Evolutionary conservation across 2,113 vertebrate genomes (phyloP).

Genomic region (Hippocampus guttulatus): DNA sequence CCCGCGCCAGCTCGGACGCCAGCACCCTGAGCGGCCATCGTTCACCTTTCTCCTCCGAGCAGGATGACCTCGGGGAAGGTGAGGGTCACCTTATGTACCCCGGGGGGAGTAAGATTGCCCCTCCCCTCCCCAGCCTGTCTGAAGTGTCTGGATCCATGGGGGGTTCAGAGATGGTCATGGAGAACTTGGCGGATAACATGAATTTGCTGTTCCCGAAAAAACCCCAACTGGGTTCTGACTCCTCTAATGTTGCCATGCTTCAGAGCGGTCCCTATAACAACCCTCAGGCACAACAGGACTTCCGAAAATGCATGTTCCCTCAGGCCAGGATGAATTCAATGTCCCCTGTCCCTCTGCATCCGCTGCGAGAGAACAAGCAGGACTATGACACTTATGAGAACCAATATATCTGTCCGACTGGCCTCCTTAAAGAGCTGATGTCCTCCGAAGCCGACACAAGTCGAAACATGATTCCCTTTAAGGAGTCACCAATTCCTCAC

Average conservation of each 20-base stretch:
- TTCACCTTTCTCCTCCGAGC: constrained; percentile 89
- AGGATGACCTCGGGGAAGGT: constrained; percentile 84
- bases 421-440: constrained; percentile 90
- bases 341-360: constrained; percentile 80
- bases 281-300: constrained; percentile 77
- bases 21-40: constrained; percentile 89
- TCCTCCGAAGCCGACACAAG: constrained; percentile 81
- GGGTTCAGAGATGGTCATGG: constrained; percentile 86
- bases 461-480: constrained; percentile 76
- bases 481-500: constrained; percentile 77
- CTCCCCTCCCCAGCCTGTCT: constrained; percentile 88
- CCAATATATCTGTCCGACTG: constrained; percentile 81
- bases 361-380: constrained; percentile 80
- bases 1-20: constrained; percentile 90
- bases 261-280: constrained; percentile 80
- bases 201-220: constrained; percentile 88
- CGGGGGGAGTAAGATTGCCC: constrained; percentile 78
- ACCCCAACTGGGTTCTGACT: constrained; percentile 67
- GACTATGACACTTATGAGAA: constrained; percentile 76
- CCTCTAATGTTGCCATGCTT: constrained; percentile 81
- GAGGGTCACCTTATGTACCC: constrained; percentile 89
- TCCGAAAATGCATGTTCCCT: constrained; percentile 81
- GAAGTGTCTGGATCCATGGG: constrained; percentile 78
- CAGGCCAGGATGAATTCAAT: constrained; percentile 80
- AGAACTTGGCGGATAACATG: constrained; percentile 90